phyloP scores from a whole-genome alignment of 2,888 invertebrate genomes.

The Falcaria lacertinaria region DNA sequence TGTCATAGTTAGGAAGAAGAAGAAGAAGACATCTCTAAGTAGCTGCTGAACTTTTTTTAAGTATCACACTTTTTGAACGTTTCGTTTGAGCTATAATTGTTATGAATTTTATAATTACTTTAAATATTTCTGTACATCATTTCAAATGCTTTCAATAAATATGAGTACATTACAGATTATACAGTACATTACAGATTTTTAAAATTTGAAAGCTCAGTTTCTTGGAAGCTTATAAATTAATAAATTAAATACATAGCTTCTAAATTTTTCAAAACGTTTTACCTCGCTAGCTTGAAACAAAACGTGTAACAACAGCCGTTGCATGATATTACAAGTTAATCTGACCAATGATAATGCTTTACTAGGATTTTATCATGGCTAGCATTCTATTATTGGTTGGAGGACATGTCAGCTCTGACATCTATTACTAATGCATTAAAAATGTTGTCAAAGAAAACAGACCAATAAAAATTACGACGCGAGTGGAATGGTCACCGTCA shows the following conservation, averaged over 20 bases:
- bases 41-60: no score
- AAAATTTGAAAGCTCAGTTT: no score
- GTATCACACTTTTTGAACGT: neutral
- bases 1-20: no score
- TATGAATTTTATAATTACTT: no score
- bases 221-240: constrained; percentile 10
- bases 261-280: neutral
- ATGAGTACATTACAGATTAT: no score
- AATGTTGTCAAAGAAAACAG: constrained; percentile 48
- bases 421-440: constrained; percentile 62
- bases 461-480: constrained; percentile 63
- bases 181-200: no score
- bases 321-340: constrained; percentile 11
- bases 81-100: neutral
- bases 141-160: no score
- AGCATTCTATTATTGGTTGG: constrained; percentile 28
- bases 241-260: no score
- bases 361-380: neutral
- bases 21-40: no score
- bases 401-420: constrained; percentile 5
- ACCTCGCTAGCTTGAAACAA: constrained; percentile 19
- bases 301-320: constrained; percentile 25
- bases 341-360: constrained; percentile 30
- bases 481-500: constrained; percentile 59
- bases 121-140: no score